Percentiles rank a stretch among this genome's conserved stretches.
These are phyloP conservation scores for Anguilla marmorata DNA, from an alignment of 2,797 vertebrate species.

Conservation along the genomic window DNA sequence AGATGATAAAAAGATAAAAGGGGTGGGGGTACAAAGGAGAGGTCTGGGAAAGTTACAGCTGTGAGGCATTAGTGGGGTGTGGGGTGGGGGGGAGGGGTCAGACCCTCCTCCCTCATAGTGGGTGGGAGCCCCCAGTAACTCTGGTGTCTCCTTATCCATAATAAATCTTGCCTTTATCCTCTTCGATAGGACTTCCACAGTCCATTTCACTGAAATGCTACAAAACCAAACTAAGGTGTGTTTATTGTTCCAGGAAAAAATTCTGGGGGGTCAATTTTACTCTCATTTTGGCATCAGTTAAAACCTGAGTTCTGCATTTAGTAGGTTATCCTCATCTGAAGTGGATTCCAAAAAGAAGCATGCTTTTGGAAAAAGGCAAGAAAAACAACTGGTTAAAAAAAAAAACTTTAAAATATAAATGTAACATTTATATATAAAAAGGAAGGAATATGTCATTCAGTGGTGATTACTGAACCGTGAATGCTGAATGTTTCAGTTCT, in stretches of 20 bases:
- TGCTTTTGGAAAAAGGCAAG: too few species aligned
- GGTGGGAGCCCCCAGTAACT: background rate
- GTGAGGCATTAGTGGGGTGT: background rate
- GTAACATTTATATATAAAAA: background rate
- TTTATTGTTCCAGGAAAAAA: background rate
- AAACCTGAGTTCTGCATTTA: background rate
- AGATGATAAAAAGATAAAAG: background rate
- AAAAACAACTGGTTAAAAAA: background rate
- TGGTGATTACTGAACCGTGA: background rate
- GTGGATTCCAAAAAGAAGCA: too few species aligned
- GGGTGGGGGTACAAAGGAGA: background rate
- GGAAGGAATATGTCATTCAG: background rate
- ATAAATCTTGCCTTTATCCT: conserved; percentile 8
- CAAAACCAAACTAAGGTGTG: background rate
- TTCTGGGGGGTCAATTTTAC: background rate
- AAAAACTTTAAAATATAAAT: background rate
- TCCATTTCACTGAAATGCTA: background rate
- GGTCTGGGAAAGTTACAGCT: conserved; percentile 6
- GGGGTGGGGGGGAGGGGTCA: background rate
- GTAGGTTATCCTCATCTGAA: background rate
- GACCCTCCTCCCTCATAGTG: background rate
- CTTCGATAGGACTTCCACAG: background rate
- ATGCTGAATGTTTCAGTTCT: background rate
- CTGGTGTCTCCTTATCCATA: background rate
- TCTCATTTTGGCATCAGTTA: background rate